These are phyloP conservation scores for Drosophila barbarae DNA, from an alignment of 2,888 invertebrate genomes.

Conservation along the genomic window DNA sequence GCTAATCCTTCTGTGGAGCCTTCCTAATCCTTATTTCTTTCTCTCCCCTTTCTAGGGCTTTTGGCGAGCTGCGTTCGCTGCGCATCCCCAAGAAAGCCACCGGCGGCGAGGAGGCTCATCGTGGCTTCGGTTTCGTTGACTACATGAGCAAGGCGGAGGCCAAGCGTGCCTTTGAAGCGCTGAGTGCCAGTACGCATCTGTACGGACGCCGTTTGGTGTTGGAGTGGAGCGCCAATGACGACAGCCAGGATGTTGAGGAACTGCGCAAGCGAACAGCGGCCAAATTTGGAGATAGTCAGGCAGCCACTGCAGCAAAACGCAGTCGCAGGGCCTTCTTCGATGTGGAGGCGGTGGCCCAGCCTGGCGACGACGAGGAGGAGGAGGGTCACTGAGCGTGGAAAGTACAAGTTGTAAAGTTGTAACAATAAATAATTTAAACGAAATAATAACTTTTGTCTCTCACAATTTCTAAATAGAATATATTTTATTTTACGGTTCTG, in stretches of 20 bases:
- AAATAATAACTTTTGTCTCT: neutral
- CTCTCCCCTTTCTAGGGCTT: constrained; percentile 83
- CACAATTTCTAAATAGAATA: constrained; percentile 62
- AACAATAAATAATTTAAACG: constrained; percentile 3
- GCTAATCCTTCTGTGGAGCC: too few relatives aligned
- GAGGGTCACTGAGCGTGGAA: neutral
- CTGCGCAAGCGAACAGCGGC: constrained; percentile 92
- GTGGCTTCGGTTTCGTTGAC: constrained; percentile 98
- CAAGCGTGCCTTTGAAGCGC: constrained; percentile 94
- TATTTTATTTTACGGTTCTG: constrained; percentile 64
- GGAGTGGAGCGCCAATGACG: constrained; percentile 89
- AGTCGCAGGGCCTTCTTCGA: constrained; percentile 81
- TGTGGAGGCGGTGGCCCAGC: constrained; percentile 47
- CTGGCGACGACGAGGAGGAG: constrained; percentile 50
- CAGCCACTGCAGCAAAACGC: constrained; percentile 69
- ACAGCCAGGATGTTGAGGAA: constrained; percentile 87
- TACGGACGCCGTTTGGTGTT: constrained; percentile 96
- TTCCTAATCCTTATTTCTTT: neutral
- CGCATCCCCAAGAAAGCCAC: constrained; percentile 94
- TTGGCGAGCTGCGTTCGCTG: constrained; percentile 94
- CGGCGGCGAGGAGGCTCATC: constrained; percentile 86
- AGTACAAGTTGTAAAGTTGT: neutral
- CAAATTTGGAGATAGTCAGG: constrained; percentile 80
- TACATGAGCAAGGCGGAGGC: constrained; percentile 93
- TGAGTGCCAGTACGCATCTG: constrained; percentile 98